Percentiles rank a stretch among this genome's conserved stretches.
These are phyloP conservation scores for Drosophila oshimai DNA, from an alignment of 1,140 invertebrate genomes.

Conservation along the genomic window DNA sequence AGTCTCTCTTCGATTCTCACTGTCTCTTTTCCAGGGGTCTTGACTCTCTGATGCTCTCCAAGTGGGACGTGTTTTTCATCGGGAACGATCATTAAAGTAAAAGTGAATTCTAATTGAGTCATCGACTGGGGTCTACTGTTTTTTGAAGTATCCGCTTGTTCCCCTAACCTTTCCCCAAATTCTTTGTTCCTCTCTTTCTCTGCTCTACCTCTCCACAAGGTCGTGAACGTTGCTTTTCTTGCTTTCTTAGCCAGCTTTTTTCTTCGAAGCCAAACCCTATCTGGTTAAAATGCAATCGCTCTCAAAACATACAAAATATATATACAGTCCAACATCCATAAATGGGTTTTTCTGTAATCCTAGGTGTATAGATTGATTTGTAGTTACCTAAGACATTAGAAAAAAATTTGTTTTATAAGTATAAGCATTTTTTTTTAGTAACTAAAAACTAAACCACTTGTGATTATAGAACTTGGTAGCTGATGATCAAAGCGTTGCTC, in stretches of 20 bases:
- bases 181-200: background rate
- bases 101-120: constrained; percentile 70
- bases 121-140: constrained; percentile 17
- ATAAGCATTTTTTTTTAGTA: no score
- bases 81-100: constrained; percentile 28
- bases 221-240: constrained; percentile 24
- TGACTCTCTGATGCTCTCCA: background rate
- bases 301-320: background rate
- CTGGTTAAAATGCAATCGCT: constrained; percentile 6
- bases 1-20: background rate
- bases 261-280: background rate
- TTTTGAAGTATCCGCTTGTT: no score
- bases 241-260: constrained; percentile 12
- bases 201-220: constrained; percentile 28
- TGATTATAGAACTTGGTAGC: no score
- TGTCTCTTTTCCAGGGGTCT: background rate
- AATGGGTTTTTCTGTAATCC: background rate
- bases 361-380: no score
- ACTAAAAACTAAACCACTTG: no score
- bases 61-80: constrained; percentile 17
- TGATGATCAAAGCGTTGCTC: no score
- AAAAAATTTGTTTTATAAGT: no score
- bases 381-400: no score
- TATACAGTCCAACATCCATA: background rate
- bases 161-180: background rate